Evolutionary conservation across 2,113 vertebrate species (phyloP).

Genomic region (Ophthalmolycus amberensis): DNA sequence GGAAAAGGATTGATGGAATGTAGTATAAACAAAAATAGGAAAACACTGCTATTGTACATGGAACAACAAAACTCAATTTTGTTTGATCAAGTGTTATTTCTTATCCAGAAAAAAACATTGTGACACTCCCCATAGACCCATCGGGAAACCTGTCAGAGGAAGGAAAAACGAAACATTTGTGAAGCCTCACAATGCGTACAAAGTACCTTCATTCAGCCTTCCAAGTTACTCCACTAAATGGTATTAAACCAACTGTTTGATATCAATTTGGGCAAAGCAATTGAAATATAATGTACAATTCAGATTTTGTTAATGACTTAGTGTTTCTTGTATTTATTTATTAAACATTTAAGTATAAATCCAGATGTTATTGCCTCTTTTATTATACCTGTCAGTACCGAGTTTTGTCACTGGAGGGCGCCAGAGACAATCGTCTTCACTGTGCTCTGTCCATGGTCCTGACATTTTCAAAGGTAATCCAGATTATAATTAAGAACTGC

Average conservation of each 20-base stretch:
- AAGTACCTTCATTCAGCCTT: not conserved
- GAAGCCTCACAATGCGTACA: not conserved
- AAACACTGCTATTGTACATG: not conserved
- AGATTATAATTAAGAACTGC: no score
- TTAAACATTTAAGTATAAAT: not conserved
- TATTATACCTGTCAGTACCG: not conserved
- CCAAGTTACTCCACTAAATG: not conserved
- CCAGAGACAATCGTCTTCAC: not conserved
- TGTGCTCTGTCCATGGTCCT: slow-evolving; percentile 63
- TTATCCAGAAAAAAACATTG: not conserved
- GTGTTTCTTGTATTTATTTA: not conserved
- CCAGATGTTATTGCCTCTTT: not conserved
- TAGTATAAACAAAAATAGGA: not conserved
- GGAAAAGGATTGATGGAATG: not conserved
- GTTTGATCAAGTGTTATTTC: not conserved
- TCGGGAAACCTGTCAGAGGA: not conserved
- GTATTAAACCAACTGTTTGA: not conserved
- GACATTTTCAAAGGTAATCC: not conserved
- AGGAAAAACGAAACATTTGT: not conserved
- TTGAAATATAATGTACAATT: not conserved
- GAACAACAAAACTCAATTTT: not conserved
- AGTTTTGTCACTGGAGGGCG: slow-evolving; percentile 36
- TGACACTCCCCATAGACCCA: no score
- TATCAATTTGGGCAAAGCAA: not conserved
- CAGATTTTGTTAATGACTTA: not conserved